Conservation (phyloP, 1,140 invertebrate species). For the Zophobas atratus region DNA sequence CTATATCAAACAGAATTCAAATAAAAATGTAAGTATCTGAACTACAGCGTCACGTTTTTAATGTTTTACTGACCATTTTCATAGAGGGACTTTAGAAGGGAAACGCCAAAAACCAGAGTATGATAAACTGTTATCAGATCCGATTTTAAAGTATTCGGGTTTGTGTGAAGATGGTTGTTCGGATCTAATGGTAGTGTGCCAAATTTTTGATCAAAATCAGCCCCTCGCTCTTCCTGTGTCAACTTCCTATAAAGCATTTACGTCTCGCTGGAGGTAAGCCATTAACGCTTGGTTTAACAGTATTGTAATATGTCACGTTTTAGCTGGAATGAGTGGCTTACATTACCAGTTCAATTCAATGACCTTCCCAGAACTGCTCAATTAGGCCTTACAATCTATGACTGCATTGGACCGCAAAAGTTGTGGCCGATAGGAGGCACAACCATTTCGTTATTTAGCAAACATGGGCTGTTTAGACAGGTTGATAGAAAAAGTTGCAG, state of each 20-base stretch:
- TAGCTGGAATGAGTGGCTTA: constrained; percentile 99
- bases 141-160: constrained; percentile 93
- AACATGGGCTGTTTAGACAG: constrained; percentile 91
- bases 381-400: constrained; percentile 94
- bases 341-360: constrained; percentile 91
- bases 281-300: constrained; percentile 38
- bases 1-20: constrained; percentile 87
- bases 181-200: constrained; percentile 90
- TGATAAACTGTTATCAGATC: constrained; percentile 89
- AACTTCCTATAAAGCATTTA: constrained; percentile 95
- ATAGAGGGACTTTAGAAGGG: constrained; percentile 94
- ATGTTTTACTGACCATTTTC: too few relatives aligned
- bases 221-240: constrained; percentile 90
- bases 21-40: constrained; percentile 90
- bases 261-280: constrained; percentile 90
- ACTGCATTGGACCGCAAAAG: constrained; percentile 90
- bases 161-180: constrained; percentile 86
- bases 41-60: constrained; percentile 61
- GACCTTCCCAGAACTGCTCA: constrained; percentile 93
- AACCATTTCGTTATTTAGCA: constrained; percentile 92
- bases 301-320: constrained; percentile 55
- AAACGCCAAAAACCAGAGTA: constrained; percentile 88
- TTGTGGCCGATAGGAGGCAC: constrained; percentile 91
- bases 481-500: constrained; percentile 61
- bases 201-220: constrained; percentile 89